These are phyloP conservation scores for Pachymerium ferrugineum DNA, from an alignment of 2,888 invertebrate genomes.

Conservation along the genomic window DNA sequence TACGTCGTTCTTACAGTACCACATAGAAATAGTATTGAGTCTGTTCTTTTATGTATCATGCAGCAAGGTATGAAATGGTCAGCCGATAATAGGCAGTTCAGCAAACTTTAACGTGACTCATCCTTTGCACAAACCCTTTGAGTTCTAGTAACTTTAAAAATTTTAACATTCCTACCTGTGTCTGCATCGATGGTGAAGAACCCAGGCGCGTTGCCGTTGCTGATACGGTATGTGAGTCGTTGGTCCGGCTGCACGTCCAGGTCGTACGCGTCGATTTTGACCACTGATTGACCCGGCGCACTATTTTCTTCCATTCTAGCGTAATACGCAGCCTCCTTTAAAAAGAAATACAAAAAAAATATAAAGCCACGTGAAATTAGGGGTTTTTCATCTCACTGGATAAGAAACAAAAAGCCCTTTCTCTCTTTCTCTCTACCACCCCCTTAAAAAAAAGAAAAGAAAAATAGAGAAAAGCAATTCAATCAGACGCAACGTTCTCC, in stretches of 20 bases:
- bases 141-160: background rate
- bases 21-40: no score
- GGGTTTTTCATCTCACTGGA: no score
- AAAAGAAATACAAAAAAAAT: background rate
- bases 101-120: background rate
- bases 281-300: conserved; percentile 63
- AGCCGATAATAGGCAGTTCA: no score
- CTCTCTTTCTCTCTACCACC: no score
- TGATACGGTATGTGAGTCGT: conserved; percentile 71
- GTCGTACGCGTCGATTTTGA: conserved; percentile 71
- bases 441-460: no score
- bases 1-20: no score
- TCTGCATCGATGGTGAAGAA: conserved; percentile 79
- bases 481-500: background rate
- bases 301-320: conserved; percentile 75
- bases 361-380: background rate
- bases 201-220: conserved; percentile 84
- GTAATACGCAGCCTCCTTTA: conserved; percentile 71
- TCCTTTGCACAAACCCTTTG: background rate
- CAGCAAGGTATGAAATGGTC: no score
- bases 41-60: no score
- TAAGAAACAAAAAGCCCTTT: background rate
- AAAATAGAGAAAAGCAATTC: conserved; percentile 5
- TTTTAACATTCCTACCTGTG: conserved; percentile 62
- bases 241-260: conserved; percentile 62